These are phyloP conservation scores for Anoura caudifer DNA, from an alignment of 2,113 vertebrate species.

Conservation along the genomic window DNA sequence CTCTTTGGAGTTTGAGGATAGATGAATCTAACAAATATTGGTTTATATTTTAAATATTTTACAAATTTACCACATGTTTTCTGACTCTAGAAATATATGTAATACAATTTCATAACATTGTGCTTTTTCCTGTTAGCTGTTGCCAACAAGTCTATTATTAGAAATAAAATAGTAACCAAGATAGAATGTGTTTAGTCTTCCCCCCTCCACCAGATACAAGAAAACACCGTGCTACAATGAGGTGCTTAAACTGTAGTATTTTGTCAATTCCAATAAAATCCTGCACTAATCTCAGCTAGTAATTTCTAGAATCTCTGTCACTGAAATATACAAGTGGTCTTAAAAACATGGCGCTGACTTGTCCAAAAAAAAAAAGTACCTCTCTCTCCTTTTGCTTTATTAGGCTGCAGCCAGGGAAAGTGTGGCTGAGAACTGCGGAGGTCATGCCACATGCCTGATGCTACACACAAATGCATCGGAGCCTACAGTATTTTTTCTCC, in stretches of 20 bases:
- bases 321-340: constrained; percentile 7
- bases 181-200: neutral
- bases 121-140: neutral
- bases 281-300: constrained; percentile 34
- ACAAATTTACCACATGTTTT: neutral
- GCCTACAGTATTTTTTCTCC: neutral
- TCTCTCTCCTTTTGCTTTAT: neutral
- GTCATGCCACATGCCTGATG: neutral
- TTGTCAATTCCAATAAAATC: constrained; percentile 47
- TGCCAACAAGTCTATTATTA: neutral
- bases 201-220: neutral
- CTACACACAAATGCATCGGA: neutral
- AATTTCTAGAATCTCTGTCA: constrained; percentile 45
- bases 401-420: neutral
- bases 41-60: constrained; percentile 23
- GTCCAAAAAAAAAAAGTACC: neutral
- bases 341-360: neutral
- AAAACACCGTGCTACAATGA: neutral
- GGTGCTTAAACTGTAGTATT: constrained; percentile 54
- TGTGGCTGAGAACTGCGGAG: neutral
- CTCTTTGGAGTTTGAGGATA: neutral
- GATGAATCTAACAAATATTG: neutral
- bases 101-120: neutral
- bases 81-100: neutral
- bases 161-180: constrained; percentile 29